A percentile compares a stretch with the other conserved stretches of the same genome.
Evolutionary conservation across 2,797 vertebrate genomes (phyloP).

Genomic region (Hoplostethus mediterraneus): DNA sequence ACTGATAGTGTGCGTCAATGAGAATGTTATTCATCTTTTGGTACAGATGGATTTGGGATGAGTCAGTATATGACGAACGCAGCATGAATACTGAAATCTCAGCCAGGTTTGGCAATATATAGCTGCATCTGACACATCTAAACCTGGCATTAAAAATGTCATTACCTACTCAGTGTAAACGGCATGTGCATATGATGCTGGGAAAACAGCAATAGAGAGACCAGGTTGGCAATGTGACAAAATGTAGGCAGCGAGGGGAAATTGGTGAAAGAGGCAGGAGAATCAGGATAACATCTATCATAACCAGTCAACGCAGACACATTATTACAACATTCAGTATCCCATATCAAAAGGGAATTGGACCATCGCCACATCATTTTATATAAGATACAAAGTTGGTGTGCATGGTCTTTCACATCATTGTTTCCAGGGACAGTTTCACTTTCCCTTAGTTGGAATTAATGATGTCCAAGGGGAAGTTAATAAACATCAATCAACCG

Average conservation of each 20-base stretch:
- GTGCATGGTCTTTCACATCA: constrained; percentile 49
- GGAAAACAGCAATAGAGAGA: constrained; percentile 42
- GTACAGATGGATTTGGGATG: constrained; percentile 49
- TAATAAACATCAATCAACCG: constrained; percentile 64
- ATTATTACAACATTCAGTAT: constrained; percentile 55
- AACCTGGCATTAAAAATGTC: constrained; percentile 64
- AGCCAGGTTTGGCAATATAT: constrained; percentile 40
- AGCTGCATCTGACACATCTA: constrained; percentile 52
- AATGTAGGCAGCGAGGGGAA: constrained; percentile 41
- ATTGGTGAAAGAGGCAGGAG: constrained; percentile 51
- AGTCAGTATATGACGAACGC: constrained; percentile 37
- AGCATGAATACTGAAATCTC: constrained; percentile 46
- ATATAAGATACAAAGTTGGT: constrained; percentile 53
- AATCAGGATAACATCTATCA: constrained; percentile 67
- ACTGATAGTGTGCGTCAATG: constrained; percentile 53
- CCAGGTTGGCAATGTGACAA: constrained; percentile 27
- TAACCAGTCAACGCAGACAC: constrained; percentile 67
- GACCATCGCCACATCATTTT: constrained; percentile 52
- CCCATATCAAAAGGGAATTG: background rate
- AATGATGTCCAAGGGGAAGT: constrained; percentile 60
- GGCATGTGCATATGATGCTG: constrained; percentile 21
- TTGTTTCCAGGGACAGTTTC: constrained; percentile 53
- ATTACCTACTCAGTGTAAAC: constrained; percentile 34
- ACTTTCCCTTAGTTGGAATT: constrained; percentile 46
- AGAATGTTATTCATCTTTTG: constrained; percentile 42